Conservation (phyloP, 2,113 vertebrate genomes). For the Beaufortia kweichowensis region DNA sequence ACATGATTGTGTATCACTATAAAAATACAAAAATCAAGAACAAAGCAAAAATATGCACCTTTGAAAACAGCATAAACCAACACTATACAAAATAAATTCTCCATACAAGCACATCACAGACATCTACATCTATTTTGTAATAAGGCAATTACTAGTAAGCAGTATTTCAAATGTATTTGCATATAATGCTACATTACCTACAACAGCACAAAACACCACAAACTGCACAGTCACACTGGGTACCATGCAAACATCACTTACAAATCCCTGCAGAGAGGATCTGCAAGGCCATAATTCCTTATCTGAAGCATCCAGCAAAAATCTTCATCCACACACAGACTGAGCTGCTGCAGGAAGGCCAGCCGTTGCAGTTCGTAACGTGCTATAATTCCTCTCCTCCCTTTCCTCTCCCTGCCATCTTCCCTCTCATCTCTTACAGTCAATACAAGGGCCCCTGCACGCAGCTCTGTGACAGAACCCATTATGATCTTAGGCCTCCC, state of each 20-base stretch:
- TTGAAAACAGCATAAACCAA: neutral
- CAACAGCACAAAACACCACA: slow-evolving; percentile 1
- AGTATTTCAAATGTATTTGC: neutral
- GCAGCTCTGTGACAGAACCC: slow-evolving; percentile 33
- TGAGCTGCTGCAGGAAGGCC: slow-evolving; percentile 22
- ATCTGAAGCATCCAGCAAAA: slow-evolving; percentile 11
- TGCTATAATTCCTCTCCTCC: slow-evolving; percentile 21
- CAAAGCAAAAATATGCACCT: slow-evolving; percentile 1
- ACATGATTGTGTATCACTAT: neutral
- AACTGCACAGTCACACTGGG: slow-evolving; percentile 36
- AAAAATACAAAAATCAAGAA: neutral
- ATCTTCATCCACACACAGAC: neutral
- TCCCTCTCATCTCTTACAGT: slow-evolving; percentile 34
- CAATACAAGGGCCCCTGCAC: slow-evolving; percentile 35
- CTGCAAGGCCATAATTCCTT: slow-evolving; percentile 40
- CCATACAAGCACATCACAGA: no score
- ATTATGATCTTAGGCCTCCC: slow-evolving; percentile 11
- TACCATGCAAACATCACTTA: slow-evolving; percentile 33
- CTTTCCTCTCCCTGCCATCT: slow-evolving; percentile 35
- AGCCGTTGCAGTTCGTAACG: neutral
- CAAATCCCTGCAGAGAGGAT: slow-evolving; percentile 41
- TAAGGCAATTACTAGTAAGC: neutral
- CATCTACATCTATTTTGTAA: no score
- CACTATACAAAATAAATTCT: no score
- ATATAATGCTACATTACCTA: neutral